Percentiles rank a stretch among this genome's conserved stretches.
Conservation (phyloP, 2,797 vertebrate species). For the Nyctibius grandis region DNA sequence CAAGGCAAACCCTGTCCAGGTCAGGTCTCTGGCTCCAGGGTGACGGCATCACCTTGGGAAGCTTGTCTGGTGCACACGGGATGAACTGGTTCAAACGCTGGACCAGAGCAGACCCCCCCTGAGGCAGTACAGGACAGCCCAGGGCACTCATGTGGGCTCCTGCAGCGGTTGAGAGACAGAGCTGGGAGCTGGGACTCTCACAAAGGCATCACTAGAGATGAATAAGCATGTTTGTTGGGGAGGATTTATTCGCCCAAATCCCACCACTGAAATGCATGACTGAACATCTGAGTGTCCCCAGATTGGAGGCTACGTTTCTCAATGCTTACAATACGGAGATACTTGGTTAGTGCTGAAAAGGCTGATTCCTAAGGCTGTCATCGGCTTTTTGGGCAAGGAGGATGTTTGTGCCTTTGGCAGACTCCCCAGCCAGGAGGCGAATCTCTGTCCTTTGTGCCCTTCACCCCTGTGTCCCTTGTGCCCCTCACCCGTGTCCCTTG, state of each 20-base stretch:
- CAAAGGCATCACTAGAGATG: not conserved
- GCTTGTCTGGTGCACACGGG: not conserved
- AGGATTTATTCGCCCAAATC: not conserved
- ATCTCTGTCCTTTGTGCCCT: not conserved
- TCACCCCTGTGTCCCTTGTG: not conserved
- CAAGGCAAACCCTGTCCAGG: not conserved
- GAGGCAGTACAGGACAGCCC: not conserved
- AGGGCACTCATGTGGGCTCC: not conserved
- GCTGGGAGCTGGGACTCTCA: not conserved
- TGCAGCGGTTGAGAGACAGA: not conserved
- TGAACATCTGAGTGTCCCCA: not conserved
- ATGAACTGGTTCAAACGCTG: not conserved
- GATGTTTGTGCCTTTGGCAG: not conserved
- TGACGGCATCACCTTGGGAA: not conserved
- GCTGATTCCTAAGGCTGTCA: not conserved
- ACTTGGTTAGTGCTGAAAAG: not conserved
- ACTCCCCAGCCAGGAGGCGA: not conserved
- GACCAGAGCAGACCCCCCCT: not conserved
- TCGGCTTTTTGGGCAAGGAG: not conserved
- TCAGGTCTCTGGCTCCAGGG: not conserved
- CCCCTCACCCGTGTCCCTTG: not conserved
- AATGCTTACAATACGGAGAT: not conserved
- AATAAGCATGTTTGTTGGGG: not conserved
- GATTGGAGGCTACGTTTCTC: fast-evolving
- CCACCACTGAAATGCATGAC: not conserved